These are phyloP conservation scores for Sipunculus nudus DNA, from an alignment of 2,888 invertebrate species.

Conservation along the genomic window DNA sequence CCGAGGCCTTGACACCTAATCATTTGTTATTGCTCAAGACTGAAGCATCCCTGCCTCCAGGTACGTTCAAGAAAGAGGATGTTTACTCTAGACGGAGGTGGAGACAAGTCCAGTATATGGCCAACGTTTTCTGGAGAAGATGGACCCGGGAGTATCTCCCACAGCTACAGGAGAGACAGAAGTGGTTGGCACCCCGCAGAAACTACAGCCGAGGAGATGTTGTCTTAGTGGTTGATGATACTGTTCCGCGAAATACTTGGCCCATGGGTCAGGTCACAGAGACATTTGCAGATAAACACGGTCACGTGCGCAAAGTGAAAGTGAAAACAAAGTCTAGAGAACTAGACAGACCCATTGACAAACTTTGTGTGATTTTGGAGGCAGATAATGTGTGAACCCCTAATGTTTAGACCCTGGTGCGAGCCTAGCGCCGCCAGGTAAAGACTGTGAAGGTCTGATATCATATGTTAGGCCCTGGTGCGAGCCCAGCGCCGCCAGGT, in stretches of 20 bases:
- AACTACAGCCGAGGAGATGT: conserved; percentile 15
- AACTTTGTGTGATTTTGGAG: too few species aligned
- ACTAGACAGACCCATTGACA: too few species aligned
- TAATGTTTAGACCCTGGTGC: too few species aligned
- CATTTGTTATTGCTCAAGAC: not conserved
- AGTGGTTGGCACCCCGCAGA: not conserved
- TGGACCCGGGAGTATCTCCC: conserved; percentile 24
- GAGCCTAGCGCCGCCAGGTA: too few species aligned
- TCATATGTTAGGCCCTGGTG: too few species aligned
- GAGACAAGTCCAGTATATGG: conserved; percentile 30
- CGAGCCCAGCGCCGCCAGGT: too few species aligned
- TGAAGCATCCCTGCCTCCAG: conserved; percentile 13
- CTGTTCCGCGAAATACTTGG: conserved; percentile 19
- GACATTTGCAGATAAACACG: not conserved
- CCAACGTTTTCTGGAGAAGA: conserved; percentile 25
- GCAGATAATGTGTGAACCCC: too few species aligned
- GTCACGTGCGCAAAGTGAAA: not conserved
- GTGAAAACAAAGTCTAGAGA: too few species aligned
- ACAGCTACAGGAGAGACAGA: conserved; percentile 14
- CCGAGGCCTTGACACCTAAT: not conserved
- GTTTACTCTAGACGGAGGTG: conserved; percentile 25
- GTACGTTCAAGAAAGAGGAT: conserved; percentile 18
- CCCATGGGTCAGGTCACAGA: conserved; percentile 8
- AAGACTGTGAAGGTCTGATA: too few species aligned
- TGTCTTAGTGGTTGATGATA: conserved; percentile 24